Evolutionary conservation across 2,113 vertebrate genomes (phyloP).

Genomic region (Arenaria interpres): DNA sequence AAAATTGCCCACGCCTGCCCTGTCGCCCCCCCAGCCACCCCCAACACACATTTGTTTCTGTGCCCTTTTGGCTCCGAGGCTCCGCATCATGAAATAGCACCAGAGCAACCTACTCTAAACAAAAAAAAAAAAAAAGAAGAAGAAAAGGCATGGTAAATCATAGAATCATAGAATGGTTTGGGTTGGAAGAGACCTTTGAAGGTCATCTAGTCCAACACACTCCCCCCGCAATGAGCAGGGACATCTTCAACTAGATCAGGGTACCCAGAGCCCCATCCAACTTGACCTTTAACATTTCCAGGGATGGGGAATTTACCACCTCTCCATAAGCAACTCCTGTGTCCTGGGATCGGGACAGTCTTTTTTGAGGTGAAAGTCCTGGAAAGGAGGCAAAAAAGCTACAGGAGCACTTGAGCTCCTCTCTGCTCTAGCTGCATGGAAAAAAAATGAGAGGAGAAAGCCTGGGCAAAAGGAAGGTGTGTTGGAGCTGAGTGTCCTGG

Average conservation of each 20-base stretch:
- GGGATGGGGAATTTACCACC: not conserved
- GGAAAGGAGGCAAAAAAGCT: not conserved
- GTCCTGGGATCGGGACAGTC: not conserved
- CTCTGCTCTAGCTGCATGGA: not conserved
- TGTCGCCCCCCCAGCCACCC: not conserved
- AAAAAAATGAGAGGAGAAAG: not conserved
- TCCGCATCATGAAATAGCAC: not conserved
- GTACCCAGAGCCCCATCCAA: not conserved
- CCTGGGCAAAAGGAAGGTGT: not conserved
- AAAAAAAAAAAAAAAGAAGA: not conserved
- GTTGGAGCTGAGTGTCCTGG: not conserved
- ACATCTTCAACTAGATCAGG: not conserved
- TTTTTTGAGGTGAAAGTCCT: not conserved
- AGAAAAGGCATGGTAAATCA: fast-evolving
- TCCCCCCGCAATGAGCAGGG: not conserved
- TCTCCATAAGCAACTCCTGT: not conserved
- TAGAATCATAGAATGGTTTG: not conserved
- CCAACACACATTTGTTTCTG: not conserved
- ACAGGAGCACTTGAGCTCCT: not conserved
- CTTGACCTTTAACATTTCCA: not conserved
- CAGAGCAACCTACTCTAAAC: not conserved
- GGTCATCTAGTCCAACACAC: not conserved
- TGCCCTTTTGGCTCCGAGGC: not conserved
- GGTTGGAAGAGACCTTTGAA: not conserved
- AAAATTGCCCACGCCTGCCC: not conserved